Base-by-base conservation (phyloP, 2,797 vertebrate genomes). In the Amblyopsis hoosieri region DNA sequence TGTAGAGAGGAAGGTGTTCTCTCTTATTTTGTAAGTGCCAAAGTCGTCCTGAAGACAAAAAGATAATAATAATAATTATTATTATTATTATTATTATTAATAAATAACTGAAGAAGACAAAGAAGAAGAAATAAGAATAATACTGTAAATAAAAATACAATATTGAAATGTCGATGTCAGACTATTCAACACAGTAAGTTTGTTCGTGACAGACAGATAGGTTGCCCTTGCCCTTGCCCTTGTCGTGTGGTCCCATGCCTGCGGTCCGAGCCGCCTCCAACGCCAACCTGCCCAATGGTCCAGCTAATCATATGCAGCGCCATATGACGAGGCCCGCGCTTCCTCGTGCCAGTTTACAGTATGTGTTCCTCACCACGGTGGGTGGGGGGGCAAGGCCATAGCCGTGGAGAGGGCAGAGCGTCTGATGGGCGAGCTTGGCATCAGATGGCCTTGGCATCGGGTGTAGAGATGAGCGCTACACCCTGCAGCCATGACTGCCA, bases 291-390 rank as follows among this genome's bases (percentile, higher is more conserved):
- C 90, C 85, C 90, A 91, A 90, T 91, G 85, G 87, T 87, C 88
- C 91, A 90, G 87, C 82, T 91, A 93, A 93, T 92, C 87, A 92
- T 90, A 92, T 90, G 90, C 91, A 89, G 90, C 59, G 85, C 89
- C 79, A 81, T 72, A 81, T 72, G 66, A 90, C 89, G 85, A 90
- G 89, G 87, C 83, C 80, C 87, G 80, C 87, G 87, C 68, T 82
- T 81, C 67, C 80, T 80, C 64, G 78, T 84, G 79, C 85, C 86
- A 87, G 83, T 83, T 76, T 74, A 66, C 23, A 23, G 23, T 23
- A 23, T 82, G 83, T 75, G 80, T 86, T 74, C 69, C 7, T 83
- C 68, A 75, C 82, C 45, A 74, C 74, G 64, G 85, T 83, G 55
- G 55, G 48, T 33, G 46, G 29, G 45, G 45, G 14, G 17, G 45